Evolutionary conservation across 2,888 invertebrate genomes (phyloP), one percentile per base, ranked within the genome.

Genomic region (Synergus itoensis): DNA sequence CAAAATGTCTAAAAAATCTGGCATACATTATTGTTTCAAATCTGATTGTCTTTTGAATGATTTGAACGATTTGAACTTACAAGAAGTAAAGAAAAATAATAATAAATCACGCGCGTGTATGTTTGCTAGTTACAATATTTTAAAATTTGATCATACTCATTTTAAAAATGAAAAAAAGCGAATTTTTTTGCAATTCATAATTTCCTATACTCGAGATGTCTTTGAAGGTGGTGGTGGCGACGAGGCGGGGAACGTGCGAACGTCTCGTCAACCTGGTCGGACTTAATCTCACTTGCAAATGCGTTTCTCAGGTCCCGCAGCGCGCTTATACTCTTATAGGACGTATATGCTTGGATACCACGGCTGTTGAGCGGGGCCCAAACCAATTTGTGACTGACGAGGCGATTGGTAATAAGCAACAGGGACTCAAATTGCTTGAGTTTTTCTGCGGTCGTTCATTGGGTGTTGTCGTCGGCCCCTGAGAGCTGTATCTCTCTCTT

Each of bases 361-460:
- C 79, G 76, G 80, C 57, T 18, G 57, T 64, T 53, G 65, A n/a
- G 57, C 53, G 45, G 81, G 81, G 75, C 83, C 84, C 86, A 85
- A 88, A 90, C 90, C 91, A 92, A 91, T 92, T 92, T 92, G 91
- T 89, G 90, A 91, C 91, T 90, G 91, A 90, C 89, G 89, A 91
- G 89, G 88, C 88, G 90, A 91, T 91, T 89, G 90, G 90, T 91
- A 92, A 92, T 90, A 92, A 90, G 90, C 88, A 88, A 89, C 86
- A 86, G 88, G 87, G 87, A 90, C 89, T 90, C 89, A 89, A 91
- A 90, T 91, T 91, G 91, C 89, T 89, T 89, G 88, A 89, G 87
- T 90, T 90, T 91, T 91, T 91, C 89, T 90, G 89, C 88, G 89
- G 89, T 89, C 88, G 88, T 88, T 89, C 90, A 88, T 90, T 89